phyloP scores from a whole-genome alignment of 35 echinoderm and acorn worm genomes.

The Diadema setosum region DNA sequence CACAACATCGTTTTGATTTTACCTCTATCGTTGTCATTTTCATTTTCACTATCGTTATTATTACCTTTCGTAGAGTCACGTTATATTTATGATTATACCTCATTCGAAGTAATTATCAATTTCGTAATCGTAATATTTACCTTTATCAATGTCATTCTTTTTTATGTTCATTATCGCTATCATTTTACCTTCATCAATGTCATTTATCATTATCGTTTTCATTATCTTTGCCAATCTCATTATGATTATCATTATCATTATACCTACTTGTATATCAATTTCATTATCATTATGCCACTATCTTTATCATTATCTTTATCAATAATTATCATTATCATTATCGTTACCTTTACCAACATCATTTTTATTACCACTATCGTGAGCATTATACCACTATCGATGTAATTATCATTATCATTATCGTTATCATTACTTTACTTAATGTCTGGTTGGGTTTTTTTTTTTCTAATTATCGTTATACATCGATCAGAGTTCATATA shows the following conservation, averaged over 20 bases:
- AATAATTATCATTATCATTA: background rate
- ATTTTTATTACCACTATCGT: background rate
- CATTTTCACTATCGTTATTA: too few relatives aligned
- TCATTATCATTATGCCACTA: background rate
- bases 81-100: too few relatives aligned
- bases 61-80: too few relatives aligned
- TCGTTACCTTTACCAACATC: background rate
- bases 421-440: background rate
- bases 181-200: too few relatives aligned
- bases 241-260: background rate
- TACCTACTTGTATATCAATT: background rate
- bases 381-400: background rate
- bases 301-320: background rate
- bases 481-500: too few relatives aligned
- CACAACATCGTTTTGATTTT: too few relatives aligned
- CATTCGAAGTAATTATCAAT: too few relatives aligned
- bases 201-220: too few relatives aligned
- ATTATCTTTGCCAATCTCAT: background rate
- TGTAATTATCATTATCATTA: background rate
- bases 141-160: too few relatives aligned
- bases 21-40: background rate
- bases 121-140: too few relatives aligned
- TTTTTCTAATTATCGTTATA: background rate
- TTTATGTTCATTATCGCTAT: too few relatives aligned
- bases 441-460: background rate